These are phyloP conservation scores for Drosophila busckii DNA, from an alignment of 1,140 invertebrate species.

Conservation along the genomic window DNA sequence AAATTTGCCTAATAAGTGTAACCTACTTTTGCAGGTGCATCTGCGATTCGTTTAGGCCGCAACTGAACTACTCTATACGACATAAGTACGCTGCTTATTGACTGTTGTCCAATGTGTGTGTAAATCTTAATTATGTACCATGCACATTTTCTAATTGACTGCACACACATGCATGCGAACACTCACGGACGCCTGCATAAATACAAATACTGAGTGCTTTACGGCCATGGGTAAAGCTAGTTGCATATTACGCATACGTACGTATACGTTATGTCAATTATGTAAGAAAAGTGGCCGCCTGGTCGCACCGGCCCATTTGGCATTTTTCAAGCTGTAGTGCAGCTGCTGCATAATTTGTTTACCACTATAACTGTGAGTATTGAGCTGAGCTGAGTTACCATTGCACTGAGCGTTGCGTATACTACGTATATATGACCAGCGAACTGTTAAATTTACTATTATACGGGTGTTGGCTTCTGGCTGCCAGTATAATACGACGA, in stretches of 20 bases:
- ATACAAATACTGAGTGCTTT: constrained; percentile 2
- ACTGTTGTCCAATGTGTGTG: constrained; percentile 56
- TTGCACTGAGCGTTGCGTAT: too few relatives aligned
- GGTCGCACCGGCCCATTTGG: constrained; percentile 26
- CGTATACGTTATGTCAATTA: constrained; percentile 70
- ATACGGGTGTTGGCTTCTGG: constrained; percentile 50
- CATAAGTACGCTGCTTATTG: constrained; percentile 56
- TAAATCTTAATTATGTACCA: constrained; percentile 75
- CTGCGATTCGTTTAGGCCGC: constrained; percentile 5
- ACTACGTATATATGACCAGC: too few relatives aligned
- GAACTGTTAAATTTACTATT: constrained; percentile 75
- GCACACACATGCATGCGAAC: constrained; percentile 26
- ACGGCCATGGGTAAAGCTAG: constrained; percentile 14
- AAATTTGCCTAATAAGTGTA: too few relatives aligned
- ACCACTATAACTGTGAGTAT: constrained; percentile 48
- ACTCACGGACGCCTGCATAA: not conserved
- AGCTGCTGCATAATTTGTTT: constrained; percentile 64
- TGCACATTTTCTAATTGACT: constrained; percentile 75
- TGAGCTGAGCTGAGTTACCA: constrained; percentile 54
- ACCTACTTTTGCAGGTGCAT: constrained; percentile 3
- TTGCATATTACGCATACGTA: constrained; percentile 64
- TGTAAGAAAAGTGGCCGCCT: constrained; percentile 64
- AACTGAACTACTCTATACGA: constrained; percentile 28
- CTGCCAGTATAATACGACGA: constrained; percentile 49
- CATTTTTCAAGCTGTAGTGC: constrained; percentile 7